Conservation (phyloP, 1,140 invertebrate genomes). For the Dendroctonus valens region DNA sequence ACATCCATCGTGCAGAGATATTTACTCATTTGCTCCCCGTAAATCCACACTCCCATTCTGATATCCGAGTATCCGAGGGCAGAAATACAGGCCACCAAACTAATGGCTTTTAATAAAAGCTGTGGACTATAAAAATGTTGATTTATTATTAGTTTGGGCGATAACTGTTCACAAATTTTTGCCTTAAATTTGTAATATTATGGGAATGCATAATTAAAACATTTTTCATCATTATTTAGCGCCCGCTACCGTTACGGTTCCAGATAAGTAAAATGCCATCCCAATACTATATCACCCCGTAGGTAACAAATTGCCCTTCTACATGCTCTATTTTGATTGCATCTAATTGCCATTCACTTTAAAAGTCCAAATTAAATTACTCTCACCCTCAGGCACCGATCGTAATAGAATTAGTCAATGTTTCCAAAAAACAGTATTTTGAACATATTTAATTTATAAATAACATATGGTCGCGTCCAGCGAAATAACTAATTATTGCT, state of each 20-base stretch:
- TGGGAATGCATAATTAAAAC: constrained; percentile 49
- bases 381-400: too few species aligned
- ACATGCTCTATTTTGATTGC: constrained; percentile 6
- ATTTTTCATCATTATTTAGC: constrained; percentile 48
- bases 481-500: too few species aligned
- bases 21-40: constrained; percentile 31
- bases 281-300: constrained; percentile 26
- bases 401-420: too few species aligned
- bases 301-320: constrained; percentile 17
- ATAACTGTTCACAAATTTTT: constrained; percentile 49
- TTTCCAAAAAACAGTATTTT: too few species aligned
- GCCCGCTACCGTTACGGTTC: constrained; percentile 18
- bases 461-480: too few species aligned
- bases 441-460: too few species aligned
- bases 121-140: constrained; percentile 50
- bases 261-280: constrained; percentile 30
- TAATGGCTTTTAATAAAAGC: constrained; percentile 52
- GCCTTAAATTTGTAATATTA: constrained; percentile 43
- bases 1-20: constrained; percentile 25
- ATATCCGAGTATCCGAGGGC: constrained; percentile 28
- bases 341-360: not conserved
- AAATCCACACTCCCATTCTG: constrained; percentile 30
- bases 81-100: constrained; percentile 42
- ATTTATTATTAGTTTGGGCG: constrained; percentile 49
- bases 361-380: too few species aligned